Evolutionary conservation across 2,888 invertebrate genomes (phyloP).

Genomic region (Pterostichus niger): DNA sequence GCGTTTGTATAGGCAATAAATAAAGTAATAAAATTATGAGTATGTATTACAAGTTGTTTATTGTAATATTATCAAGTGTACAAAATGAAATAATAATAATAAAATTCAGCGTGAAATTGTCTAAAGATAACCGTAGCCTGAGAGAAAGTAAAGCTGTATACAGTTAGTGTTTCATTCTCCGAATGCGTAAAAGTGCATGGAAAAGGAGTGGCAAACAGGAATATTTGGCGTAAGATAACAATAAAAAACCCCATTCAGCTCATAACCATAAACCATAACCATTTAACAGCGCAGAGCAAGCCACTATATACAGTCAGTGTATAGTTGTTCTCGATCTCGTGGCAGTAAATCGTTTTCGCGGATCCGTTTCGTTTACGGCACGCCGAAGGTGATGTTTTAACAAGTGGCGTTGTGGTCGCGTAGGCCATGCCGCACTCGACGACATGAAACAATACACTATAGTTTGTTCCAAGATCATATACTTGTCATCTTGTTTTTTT

Average conservation of each 20-base stretch:
- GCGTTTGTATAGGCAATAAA: neutral
- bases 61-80: neutral
- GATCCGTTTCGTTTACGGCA: slow-evolving; percentile 31
- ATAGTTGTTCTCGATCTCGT: slow-evolving; percentile 15
- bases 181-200: slow-evolving; percentile 25
- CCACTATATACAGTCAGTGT: slow-evolving; percentile 17
- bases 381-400: slow-evolving; percentile 55
- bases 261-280: slow-evolving; percentile 59
- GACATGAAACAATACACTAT: no score
- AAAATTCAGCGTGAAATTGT: neutral
- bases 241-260: slow-evolving; percentile 32
- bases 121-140: neutral
- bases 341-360: slow-evolving; percentile 39
- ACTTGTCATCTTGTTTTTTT: no score
- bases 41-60: no score
- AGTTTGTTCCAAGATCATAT: no score
- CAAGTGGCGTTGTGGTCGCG: slow-evolving; percentile 30
- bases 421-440: neutral
- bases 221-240: slow-evolving; percentile 58
- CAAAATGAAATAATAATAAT: slow-evolving; percentile 2
- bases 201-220: slow-evolving; percentile 48
- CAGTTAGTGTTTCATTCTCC: neutral
- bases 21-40: no score
- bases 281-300: slow-evolving; percentile 25
- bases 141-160: slow-evolving; percentile 30